Evolutionary conservation across 2,888 invertebrate species (phyloP).

Genomic region (Chesias legatella): DNA sequence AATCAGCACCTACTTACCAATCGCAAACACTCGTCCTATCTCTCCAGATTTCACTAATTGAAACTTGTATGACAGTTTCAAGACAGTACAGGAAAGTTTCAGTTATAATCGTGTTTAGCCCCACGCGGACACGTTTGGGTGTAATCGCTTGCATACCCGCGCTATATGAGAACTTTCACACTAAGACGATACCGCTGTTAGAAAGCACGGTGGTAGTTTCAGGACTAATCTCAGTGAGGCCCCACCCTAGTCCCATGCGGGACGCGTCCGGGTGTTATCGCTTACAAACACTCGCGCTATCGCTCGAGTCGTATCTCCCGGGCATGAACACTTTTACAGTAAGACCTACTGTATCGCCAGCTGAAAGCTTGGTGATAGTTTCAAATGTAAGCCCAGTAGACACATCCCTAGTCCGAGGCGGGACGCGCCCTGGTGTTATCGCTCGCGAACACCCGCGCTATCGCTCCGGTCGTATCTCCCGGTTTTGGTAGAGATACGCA

Average conservation of each 20-base stretch:
- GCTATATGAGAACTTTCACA: background rate
- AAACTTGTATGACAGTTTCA: too few species aligned
- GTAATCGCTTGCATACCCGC: too few species aligned
- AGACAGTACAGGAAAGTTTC: too few species aligned
- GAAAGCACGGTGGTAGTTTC: background rate
- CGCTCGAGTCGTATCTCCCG: constrained; percentile 46
- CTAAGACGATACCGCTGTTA: too few species aligned
- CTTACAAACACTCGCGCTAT: constrained; percentile 52
- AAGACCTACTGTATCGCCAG: background rate
- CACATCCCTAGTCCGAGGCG: constrained; percentile 16
- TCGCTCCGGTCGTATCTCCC: constrained; percentile 2
- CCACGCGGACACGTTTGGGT: too few species aligned
- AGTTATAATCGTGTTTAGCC: too few species aligned
- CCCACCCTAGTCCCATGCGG: constrained; percentile 17
- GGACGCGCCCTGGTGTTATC: constrained; percentile 45
- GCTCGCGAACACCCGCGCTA: constrained; percentile 40
- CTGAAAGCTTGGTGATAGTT: background rate
- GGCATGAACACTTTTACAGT: constrained; percentile 15
- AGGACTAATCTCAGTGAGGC: background rate
- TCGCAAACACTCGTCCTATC: too few species aligned
- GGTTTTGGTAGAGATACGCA: constrained; percentile 7
- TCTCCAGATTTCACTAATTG: too few species aligned
- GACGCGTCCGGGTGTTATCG: constrained; percentile 45
- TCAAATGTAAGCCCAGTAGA: background rate
- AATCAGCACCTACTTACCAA: too few species aligned